Evolutionary conservation across 2,797 vertebrate species (phyloP), one percentile per base, ranked within the genome.

Genomic region (Alauda arvensis): DNA sequence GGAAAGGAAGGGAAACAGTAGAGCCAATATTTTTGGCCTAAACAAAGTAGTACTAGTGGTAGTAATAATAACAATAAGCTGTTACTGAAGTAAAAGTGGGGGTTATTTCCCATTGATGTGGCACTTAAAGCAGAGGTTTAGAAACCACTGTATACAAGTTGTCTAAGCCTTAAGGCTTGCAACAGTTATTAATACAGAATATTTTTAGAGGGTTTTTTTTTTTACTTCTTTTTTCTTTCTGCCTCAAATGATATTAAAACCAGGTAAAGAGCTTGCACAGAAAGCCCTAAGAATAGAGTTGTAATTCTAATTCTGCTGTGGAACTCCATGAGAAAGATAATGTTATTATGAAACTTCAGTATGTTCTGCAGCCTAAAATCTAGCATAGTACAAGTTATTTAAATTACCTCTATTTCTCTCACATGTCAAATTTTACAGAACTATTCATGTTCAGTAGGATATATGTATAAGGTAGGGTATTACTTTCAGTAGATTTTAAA

Each of bases 371-470:
- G 66, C 48, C 37, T 60, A 83, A 87, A 86, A 85, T 72, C 69
- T 49, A 92, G 48, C 62, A 62, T 40, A 71, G 45, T 66, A 49
- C 69, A 72, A 68, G 45, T 75, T 83, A 40, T 71, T 88, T 86
- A 86, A 81, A 79, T 77, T 79, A 61, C 48, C 62, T 89, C 61
- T 84, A 66, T 89, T 93, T 90, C 66, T 93, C 77, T 87, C 25
- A 45, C 21, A 42, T 71, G 34, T 63, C 49, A 48, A 45, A 77
- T 77, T 78, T 87, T 79, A 79, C 46, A 66, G 48, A 90, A 84
- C 31, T 72, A 31, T 72, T 87, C 56, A 25, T 24, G 48, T 76
- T 80, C 63, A 60, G 28, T 33, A 84, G 68, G 46, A 77, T 18
- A 3, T 28, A 70, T 51, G 33, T 46, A n/a, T 56, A 51, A 74